Conservation (phyloP, 1,140 invertebrate species). For the Drosophila cardini region DNA sequence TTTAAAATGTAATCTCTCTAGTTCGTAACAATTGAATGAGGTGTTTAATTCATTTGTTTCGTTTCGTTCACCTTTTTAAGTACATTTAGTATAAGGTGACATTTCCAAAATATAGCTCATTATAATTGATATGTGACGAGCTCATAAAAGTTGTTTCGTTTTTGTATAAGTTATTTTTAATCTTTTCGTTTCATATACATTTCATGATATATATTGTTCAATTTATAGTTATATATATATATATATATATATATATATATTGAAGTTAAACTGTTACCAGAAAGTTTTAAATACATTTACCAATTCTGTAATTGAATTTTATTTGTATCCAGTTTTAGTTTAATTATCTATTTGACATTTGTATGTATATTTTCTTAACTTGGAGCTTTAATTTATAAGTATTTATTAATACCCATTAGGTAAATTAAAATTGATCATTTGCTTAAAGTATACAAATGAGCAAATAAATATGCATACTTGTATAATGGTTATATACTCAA, state of each 20-base stretch:
- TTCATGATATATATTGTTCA: neutral
- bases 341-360: no score
- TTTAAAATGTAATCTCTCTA: slow-evolving; percentile 51
- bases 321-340: no score
- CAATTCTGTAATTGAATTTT: no score
- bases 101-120: slow-evolving; percentile 69
- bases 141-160: slow-evolving; percentile 60
- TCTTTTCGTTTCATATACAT: slow-evolving; percentile 44
- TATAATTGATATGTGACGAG: slow-evolving; percentile 81
- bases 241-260: neutral
- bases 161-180: slow-evolving; percentile 36
- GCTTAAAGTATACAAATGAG: slow-evolving; percentile 3
- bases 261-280: neutral
- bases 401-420: slow-evolving; percentile 54
- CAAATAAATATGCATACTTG: slow-evolving; percentile 19
- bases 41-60: slow-evolving; percentile 72
- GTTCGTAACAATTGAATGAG: slow-evolving; percentile 69
- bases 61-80: slow-evolving; percentile 33
- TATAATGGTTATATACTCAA: slow-evolving; percentile 34
- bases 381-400: slow-evolving; percentile 47
- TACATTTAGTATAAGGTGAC: slow-evolving; percentile 20
- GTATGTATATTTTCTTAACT: slow-evolving; percentile 58
- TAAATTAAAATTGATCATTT: slow-evolving; percentile 51
- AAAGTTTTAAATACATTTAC: no score
- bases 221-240: neutral